These are phyloP conservation scores for Myotis yumanensis DNA, from an alignment of 2,113 vertebrate species.

Conservation along the genomic window DNA sequence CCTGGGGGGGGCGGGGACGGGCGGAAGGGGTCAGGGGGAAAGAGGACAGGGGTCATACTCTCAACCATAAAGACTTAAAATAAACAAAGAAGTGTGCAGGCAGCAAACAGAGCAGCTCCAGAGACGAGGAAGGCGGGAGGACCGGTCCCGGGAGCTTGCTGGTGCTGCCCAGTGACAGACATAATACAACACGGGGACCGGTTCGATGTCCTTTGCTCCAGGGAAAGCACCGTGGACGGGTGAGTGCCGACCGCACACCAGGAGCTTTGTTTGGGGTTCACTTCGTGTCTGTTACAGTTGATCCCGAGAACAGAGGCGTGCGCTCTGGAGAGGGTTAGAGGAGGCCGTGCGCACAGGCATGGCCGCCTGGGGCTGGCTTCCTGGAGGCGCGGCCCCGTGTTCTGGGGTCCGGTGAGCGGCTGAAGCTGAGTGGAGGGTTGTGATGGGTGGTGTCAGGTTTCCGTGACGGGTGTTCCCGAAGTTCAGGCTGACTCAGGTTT, in stretches of 20 bases:
- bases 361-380: accelerated
- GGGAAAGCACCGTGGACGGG: too few species aligned
- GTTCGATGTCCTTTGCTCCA: too few species aligned
- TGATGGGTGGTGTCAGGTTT: background rate
- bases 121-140: background rate
- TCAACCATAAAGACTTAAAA: too few species aligned
- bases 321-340: accelerated
- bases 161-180: background rate
- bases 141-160: too few species aligned
- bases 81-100: background rate
- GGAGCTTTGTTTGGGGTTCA: too few species aligned
- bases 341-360: accelerated
- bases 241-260: too few species aligned
- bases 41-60: too few species aligned
- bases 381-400: background rate
- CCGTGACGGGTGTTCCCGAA: background rate
- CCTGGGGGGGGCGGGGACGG: too few species aligned
- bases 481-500: background rate
- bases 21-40: too few species aligned
- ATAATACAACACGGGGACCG: accelerated
- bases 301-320: too few species aligned
- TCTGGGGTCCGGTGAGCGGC: too few species aligned
- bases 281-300: too few species aligned
- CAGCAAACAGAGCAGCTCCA: accelerated
- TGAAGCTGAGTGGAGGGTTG: accelerated